Base-by-base conservation (phyloP, 1,140 invertebrate genomes). In the Tetragnatha versicolor region DNA sequence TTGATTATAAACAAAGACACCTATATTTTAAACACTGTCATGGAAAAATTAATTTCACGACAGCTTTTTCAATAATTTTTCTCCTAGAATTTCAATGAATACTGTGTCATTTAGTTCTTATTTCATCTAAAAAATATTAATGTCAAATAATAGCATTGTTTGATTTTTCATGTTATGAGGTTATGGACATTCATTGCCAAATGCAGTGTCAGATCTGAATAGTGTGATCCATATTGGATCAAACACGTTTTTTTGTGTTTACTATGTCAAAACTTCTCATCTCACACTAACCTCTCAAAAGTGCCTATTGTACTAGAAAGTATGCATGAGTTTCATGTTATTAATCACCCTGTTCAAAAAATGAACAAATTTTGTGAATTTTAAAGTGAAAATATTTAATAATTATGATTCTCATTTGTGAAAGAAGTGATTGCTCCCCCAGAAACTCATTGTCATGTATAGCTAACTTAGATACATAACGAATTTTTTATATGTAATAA, bases 361-460 rank as follows among this genome's bases (percentile, higher is more conserved):
- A 33, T 65, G 61, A 63, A 76, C 73, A 76, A 76, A 76, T 76
- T 60, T 73, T 76, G 73, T 53, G 61, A 22, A n/a, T 75, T 47
- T 76, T 76, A 27, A n/a, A 51, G 65, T 22, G 31, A 49, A 33
- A 47, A 33, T 20, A 29, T 45, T 65, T 35, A 22, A 63, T 29
- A 39, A 20, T 37, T 31, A n/a, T 29, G 39, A 12, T 51, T 33
- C 25, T 51, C 27, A 53, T 53, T 4, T n/a, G 12, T 39, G 27
- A 58, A 27, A 17, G 37, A 31, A 49, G 73, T 76, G 73, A 53
- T 77, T 66, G 61, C 61, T 65, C 66, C 51, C 3, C 45, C 37
- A 66, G 55, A 33, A 66, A 63, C 58, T 65, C 73, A 77, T 65
- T 61, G 45, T 42, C 66, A 66, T 77, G 60, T 76, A 53, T 53